Base-by-base conservation (phyloP, 53 echinoderm and acorn worm genomes). In the Patiria pectinifera region DNA sequence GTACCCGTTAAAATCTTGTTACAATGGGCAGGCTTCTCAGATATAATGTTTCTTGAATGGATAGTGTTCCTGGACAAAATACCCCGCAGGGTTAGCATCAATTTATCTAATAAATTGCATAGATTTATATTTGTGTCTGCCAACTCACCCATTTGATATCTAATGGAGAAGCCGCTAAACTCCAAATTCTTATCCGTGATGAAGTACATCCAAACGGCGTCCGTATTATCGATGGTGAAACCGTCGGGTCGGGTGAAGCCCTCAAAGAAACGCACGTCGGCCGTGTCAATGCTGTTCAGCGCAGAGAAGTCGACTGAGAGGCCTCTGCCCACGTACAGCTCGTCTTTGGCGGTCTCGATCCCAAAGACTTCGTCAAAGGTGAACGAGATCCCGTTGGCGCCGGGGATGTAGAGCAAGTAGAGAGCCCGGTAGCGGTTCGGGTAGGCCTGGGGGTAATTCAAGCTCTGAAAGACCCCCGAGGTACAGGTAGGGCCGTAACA, bases 161-260 rank as follows among this genome's bases (percentile, higher is more conserved):
- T 15, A 18, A 87, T 76, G 24, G 76, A 59, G n/a, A 93, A 97
- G 13, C 97, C 97, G 81, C 11, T 80, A 80, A 79, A 78, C 86
- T 95, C 94, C 18, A 97, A 89, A 89, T 97, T 97, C 91, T 97
- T 97, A 70, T 97, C 97, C 6, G 95, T 96, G n/a, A 91, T 48
- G 85, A 97, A 97, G 74, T 93, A 94, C 86, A 96, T 93, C 97
- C 97, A 97, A 0, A 74, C 96, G 2, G 96, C 59, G 82, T 97
- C 97, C 0, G 95, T 93, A 6, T 83, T 71, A 2, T 53, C 35
- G 11, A 97, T 12, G 47, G 89, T 94, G 77, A 97, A 96, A 72
- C 48, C 70, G 0, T 71, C 61, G 0, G 95, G 95, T 44, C n/a
- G 10, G 14, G 3, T 6, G 3, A 85, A 77, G 3, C 96, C 96